These are phyloP conservation scores for Battus philenor DNA, from an alignment of 1,140 invertebrate species.

Conservation along the genomic window DNA sequence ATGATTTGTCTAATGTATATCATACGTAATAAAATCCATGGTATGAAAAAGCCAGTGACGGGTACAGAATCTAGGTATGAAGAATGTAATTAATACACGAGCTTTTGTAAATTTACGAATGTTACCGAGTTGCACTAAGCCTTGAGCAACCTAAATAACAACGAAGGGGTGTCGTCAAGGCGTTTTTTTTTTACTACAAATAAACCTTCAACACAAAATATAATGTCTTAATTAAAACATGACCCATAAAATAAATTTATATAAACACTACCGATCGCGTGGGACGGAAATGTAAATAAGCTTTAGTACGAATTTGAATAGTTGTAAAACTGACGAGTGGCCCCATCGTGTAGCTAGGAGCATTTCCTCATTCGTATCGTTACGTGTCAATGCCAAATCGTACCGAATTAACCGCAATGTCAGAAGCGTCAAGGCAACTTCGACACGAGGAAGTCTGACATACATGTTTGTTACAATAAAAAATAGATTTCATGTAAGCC, in stretches of 20 bases:
- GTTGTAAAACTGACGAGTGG: slow-evolving; percentile 16
- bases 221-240: slow-evolving; percentile 1
- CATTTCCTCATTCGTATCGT: slow-evolving; percentile 59
- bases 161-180: too few species aligned
- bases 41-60: too few species aligned
- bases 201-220: too few species aligned
- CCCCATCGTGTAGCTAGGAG: slow-evolving; percentile 26
- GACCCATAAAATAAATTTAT: slow-evolving; percentile 6
- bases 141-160: too few species aligned
- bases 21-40: too few species aligned
- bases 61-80: too few species aligned
- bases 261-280: background rate
- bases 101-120: too few species aligned
- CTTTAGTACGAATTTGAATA: slow-evolving; percentile 14
- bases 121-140: too few species aligned
- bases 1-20: too few species aligned
- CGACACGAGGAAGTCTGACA: slow-evolving; percentile 23
- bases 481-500: too few species aligned
- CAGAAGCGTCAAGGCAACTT: slow-evolving; percentile 45
- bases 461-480: background rate
- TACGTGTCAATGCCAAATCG: slow-evolving; percentile 59
- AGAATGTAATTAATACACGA: too few species aligned
- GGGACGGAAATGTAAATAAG: slow-evolving; percentile 12
- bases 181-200: too few species aligned
- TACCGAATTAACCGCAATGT: slow-evolving; percentile 65